Evolutionary conservation across 2,113 vertebrate species (phyloP).

Genomic region (Upupa epops): DNA sequence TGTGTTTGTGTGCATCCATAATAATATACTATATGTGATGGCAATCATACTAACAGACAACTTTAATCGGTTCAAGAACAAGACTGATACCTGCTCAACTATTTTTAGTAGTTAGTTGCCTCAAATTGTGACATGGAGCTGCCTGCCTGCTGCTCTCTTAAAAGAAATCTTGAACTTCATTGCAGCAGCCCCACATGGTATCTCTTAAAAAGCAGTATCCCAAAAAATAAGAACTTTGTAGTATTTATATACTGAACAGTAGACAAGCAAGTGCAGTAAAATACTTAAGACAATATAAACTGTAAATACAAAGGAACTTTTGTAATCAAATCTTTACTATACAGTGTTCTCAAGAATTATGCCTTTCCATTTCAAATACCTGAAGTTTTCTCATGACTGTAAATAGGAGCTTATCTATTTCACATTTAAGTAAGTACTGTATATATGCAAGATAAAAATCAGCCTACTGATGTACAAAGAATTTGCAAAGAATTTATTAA

Average conservation of each 20-base stretch:
- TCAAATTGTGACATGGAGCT: background rate
- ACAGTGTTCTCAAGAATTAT: background rate
- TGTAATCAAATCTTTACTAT: background rate
- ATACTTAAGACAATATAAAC: background rate
- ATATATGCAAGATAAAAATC: constrained; percentile 44
- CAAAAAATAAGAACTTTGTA: background rate
- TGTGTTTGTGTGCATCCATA: background rate
- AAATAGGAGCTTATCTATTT: constrained; percentile 24
- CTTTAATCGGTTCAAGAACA: background rate
- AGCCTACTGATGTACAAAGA: constrained; percentile 69
- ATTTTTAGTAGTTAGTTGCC: background rate
- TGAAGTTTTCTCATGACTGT: constrained; percentile 32
- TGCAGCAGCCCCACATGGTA: background rate
- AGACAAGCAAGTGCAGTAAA: background rate
- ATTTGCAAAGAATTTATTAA: constrained; percentile 71
- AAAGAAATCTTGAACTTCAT: background rate
- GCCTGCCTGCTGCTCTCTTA: background rate
- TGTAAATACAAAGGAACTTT: background rate
- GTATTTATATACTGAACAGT: background rate
- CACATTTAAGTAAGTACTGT: constrained; percentile 33
- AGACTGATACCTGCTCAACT: background rate
- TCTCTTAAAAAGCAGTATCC: background rate
- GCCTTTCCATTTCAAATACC: constrained; percentile 26
- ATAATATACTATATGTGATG: background rate
- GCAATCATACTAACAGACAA: background rate